These are phyloP conservation scores for Volucella bombylans DNA, from an alignment of 2,888 invertebrate genomes.

Conservation along the genomic window DNA sequence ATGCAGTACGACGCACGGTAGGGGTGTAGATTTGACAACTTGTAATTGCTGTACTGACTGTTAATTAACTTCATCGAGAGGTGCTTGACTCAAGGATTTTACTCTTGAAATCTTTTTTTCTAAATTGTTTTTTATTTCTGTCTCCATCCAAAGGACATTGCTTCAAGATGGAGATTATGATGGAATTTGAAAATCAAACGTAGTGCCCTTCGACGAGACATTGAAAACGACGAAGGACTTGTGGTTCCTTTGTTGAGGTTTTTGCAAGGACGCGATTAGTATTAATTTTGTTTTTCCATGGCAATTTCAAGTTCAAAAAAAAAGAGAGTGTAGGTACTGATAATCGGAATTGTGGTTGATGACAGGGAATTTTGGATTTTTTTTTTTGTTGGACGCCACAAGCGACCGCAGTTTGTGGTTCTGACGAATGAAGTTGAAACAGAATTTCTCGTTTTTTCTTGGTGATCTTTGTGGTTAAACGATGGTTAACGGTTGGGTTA, in stretches of 20 bases:
- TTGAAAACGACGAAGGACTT: conserved; percentile 18
- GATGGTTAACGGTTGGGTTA: conserved; percentile 21
- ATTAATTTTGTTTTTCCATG: neutral
- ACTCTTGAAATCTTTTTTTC: conserved; percentile 7
- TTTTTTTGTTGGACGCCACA: conserved; percentile 39
- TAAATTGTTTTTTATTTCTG: conserved; percentile 11
- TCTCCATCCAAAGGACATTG: neutral
- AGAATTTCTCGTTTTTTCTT: conserved; percentile 20
- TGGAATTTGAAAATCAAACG: conserved; percentile 6
- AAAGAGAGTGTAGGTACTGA: neutral
- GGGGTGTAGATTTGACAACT: conserved; percentile 27
- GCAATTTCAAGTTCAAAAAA: conserved; percentile 57
- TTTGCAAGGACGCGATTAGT: neutral
- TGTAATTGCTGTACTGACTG: conserved; percentile 3
- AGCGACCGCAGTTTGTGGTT: conserved; percentile 59
- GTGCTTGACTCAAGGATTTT: conserved; percentile 34
- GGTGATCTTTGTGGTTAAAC: conserved; percentile 50
- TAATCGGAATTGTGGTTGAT: conserved; percentile 64
- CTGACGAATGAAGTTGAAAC: conserved; percentile 58
- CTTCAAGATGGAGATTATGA: conserved; percentile 10
- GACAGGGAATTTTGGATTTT: conserved; percentile 12
- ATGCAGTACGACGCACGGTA: conserved; percentile 6
- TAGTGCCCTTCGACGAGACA: neutral
- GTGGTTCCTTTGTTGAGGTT: conserved; percentile 65
- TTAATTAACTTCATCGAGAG: conserved; percentile 68